These are phyloP conservation scores for Antitype chi DNA, from an alignment of 2,888 invertebrate genomes.

Conservation along the genomic window DNA sequence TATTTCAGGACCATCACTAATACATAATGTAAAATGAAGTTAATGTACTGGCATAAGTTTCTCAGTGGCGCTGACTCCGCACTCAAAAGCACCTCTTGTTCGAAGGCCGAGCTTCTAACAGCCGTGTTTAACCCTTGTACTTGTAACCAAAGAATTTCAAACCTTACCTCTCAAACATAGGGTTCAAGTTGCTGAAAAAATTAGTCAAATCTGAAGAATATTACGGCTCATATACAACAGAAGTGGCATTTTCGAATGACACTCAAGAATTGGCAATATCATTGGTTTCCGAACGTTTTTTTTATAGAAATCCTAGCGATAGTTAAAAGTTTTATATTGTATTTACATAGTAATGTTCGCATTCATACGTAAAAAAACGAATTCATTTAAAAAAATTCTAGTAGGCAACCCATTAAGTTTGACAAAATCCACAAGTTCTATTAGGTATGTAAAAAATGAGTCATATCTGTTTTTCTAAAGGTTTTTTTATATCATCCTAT, in stretches of 20 bases:
- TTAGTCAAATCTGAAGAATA: constrained; percentile 24
- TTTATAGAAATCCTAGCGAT: background rate
- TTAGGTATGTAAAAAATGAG: too few relatives aligned
- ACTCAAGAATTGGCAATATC: constrained; percentile 43
- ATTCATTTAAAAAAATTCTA: background rate
- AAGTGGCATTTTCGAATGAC: constrained; percentile 43
- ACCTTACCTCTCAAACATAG: constrained; percentile 24
- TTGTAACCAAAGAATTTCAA: constrained; percentile 34
- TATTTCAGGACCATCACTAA: background rate
- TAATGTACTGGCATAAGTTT: constrained; percentile 20
- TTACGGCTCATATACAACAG: constrained; percentile 33
- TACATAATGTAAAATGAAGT: background rate
- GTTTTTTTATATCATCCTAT: too few relatives aligned
- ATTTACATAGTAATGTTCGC: background rate
- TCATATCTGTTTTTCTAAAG: too few relatives aligned
- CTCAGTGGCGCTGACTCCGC: constrained; percentile 54
- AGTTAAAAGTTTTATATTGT: background rate
- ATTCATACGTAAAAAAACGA: background rate
- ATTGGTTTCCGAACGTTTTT: constrained; percentile 5
- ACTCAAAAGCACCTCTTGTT: constrained; percentile 60
- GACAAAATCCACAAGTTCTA: background rate
- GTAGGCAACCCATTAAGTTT: background rate
- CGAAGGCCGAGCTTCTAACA: constrained; percentile 57
- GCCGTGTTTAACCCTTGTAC: constrained; percentile 46
- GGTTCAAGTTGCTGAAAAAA: constrained; percentile 27